Conservation (phyloP, 2,797 vertebrate species). For the Molossus molossus region DNA sequence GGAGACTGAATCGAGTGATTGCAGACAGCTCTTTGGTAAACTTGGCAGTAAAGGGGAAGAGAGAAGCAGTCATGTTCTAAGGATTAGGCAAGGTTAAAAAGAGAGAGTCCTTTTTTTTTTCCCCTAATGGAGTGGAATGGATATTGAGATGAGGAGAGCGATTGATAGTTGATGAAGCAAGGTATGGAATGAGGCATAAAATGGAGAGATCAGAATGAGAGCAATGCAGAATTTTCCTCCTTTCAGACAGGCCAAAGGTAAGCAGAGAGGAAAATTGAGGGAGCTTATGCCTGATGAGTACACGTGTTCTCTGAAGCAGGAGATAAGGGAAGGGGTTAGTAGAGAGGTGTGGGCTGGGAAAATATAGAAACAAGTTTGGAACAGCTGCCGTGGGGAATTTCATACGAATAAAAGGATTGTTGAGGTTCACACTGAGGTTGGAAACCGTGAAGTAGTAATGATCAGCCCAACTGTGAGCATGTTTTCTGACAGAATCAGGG, state of each 20-base stretch:
- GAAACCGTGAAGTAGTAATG: not conserved
- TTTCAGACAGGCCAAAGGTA: constrained; percentile 58
- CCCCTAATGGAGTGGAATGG: not conserved
- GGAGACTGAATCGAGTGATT: not conserved
- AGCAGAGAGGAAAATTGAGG: constrained; percentile 69
- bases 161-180: constrained; percentile 66
- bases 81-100: constrained; percentile 51
- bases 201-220: constrained; percentile 34
- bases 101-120: not conserved
- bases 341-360: not conserved
- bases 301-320: constrained; percentile 43
- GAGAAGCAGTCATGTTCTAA: not conserved
- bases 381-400: not conserved
- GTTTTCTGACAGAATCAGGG: not conserved
- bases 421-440: not conserved
- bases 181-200: constrained; percentile 66
- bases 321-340: constrained; percentile 10
- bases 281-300: constrained; percentile 34
- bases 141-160: constrained; percentile 7
- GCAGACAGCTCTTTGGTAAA: not conserved
- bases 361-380: constrained; percentile 27
- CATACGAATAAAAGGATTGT: not conserved
- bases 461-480: not conserved
- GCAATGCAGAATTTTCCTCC: constrained; percentile 24
- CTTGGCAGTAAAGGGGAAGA: not conserved